Conservation (phyloP, 2,113 vertebrate genomes). For the Clarias batrachus region DNA sequence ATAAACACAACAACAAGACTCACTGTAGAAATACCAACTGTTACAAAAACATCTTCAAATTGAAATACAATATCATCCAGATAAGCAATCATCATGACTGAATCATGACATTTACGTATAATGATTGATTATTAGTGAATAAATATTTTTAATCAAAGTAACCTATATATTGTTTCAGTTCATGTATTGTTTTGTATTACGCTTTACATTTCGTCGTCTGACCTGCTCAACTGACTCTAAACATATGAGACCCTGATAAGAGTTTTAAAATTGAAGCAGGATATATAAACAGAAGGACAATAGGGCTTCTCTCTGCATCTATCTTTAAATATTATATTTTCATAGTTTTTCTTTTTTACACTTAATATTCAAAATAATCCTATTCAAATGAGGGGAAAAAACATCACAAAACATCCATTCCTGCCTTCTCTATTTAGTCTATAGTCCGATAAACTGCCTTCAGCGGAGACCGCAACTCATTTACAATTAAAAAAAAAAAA, state of each 20-base stretch:
- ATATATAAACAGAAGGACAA: not conserved
- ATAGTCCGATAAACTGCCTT: not conserved
- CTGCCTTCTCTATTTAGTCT: not conserved
- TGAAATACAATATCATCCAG: not conserved
- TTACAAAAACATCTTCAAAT: not conserved
- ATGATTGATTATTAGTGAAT: not conserved
- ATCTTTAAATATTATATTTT: not conserved
- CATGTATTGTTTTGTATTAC: not conserved
- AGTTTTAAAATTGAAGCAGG: not conserved
- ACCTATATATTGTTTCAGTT: not conserved
- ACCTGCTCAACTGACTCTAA: not conserved
- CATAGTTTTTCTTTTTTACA: not conserved
- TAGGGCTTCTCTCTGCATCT: not conserved
- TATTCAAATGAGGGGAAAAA: not conserved
- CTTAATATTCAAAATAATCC: not conserved
- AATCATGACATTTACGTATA: not conserved
- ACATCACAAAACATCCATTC: not conserved
- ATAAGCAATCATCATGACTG: not conserved
- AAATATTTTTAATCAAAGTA: not conserved
- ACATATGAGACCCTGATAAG: not conserved
- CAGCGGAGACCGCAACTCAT: too few relatives aligned
- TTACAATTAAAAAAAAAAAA: too few relatives aligned
- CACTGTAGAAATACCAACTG: not conserved
- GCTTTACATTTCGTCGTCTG: not conserved
- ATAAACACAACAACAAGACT: constrained; percentile 21